These are phyloP conservation scores for Allobates femoralis DNA, from an alignment of 2,797 vertebrate species.

Conservation along the genomic window DNA sequence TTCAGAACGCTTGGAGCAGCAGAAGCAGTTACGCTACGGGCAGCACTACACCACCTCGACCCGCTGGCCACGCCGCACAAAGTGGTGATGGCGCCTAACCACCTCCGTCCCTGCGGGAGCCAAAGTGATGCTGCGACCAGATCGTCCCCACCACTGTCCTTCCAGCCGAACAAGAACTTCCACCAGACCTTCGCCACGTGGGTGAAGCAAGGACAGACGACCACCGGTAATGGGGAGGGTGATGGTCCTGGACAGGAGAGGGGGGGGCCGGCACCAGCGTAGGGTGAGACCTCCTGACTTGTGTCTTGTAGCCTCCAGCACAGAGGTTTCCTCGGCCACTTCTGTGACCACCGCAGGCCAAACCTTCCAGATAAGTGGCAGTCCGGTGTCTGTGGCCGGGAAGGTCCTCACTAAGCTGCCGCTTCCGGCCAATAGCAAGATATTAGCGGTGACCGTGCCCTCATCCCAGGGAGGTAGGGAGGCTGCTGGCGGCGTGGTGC, in stretches of 20 bases:
- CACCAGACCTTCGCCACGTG: slow-evolving; percentile 96
- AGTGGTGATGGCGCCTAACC: slow-evolving; percentile 85
- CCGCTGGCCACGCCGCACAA: slow-evolving; percentile 83
- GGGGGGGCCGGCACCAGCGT: neutral
- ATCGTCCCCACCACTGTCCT: slow-evolving; percentile 94
- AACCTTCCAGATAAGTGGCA: slow-evolving; percentile 96
- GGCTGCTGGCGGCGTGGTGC: no score
- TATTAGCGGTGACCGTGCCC: slow-evolving; percentile 95
- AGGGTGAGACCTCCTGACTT: neutral
- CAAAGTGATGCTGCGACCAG: slow-evolving; percentile 93
- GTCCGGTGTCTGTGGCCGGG: slow-evolving; percentile 88
- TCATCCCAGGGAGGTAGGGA: slow-evolving; percentile 93
- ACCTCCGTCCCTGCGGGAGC: slow-evolving; percentile 85
- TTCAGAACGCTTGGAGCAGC: slow-evolving; percentile 90
- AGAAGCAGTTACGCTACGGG: slow-evolving; percentile 81
- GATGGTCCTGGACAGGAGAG: neutral
- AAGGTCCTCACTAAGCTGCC: slow-evolving; percentile 97
- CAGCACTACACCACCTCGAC: slow-evolving; percentile 78
- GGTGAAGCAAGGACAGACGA: slow-evolving; percentile 96
- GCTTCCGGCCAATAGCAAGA: slow-evolving; percentile 98
- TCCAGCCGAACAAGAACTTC: slow-evolving; percentile 98
- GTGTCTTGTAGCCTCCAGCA: slow-evolving; percentile 76
- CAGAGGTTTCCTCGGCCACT: slow-evolving; percentile 85
- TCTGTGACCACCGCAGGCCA: slow-evolving; percentile 88
- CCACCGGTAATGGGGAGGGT: slow-evolving; percentile 79